phyloP scores from a whole-genome alignment of 2,888 invertebrate genomes.

The Drosophila robusta region DNA sequence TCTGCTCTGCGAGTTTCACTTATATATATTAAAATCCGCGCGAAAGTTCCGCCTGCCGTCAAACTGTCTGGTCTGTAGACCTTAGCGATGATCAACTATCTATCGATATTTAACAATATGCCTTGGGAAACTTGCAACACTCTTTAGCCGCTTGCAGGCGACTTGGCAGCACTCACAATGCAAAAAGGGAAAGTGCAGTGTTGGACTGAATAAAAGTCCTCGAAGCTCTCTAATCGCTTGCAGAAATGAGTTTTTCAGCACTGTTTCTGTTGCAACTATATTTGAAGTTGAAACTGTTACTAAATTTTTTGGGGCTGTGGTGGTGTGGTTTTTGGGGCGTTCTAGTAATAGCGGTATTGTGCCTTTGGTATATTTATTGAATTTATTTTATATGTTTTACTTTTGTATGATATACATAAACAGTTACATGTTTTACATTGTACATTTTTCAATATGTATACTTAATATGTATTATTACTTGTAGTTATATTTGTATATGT shows the following conservation, averaged over 20 bases:
- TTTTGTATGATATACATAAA: slow-evolving; percentile 69
- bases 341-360: slow-evolving; percentile 1
- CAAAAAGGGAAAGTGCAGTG: background rate
- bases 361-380: slow-evolving; percentile 75
- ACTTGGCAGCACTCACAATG: slow-evolving; percentile 3
- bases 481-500: slow-evolving; percentile 63
- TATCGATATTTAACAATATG: slow-evolving; percentile 20
- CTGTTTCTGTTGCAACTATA: background rate
- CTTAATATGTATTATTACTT: slow-evolving; percentile 65
- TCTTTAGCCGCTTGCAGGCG: background rate
- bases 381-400: slow-evolving; percentile 66
- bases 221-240: background rate
- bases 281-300: background rate
- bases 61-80: slow-evolving; percentile 28
- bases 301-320: background rate
- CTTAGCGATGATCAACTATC: slow-evolving; percentile 15
- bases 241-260: background rate
- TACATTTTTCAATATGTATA: slow-evolving; percentile 72
- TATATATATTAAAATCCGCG: slow-evolving; percentile 10
- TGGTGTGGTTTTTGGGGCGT: background rate
- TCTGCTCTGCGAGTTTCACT: slow-evolving; percentile 20
- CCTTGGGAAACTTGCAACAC: background rate
- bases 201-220: background rate
- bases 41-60: slow-evolving; percentile 34
- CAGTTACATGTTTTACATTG: slow-evolving; percentile 79